A percentile compares a stretch with the other conserved stretches of the same genome.
Conservation (phyloP, 2,797 vertebrate species). For the Amniataba percoides region DNA sequence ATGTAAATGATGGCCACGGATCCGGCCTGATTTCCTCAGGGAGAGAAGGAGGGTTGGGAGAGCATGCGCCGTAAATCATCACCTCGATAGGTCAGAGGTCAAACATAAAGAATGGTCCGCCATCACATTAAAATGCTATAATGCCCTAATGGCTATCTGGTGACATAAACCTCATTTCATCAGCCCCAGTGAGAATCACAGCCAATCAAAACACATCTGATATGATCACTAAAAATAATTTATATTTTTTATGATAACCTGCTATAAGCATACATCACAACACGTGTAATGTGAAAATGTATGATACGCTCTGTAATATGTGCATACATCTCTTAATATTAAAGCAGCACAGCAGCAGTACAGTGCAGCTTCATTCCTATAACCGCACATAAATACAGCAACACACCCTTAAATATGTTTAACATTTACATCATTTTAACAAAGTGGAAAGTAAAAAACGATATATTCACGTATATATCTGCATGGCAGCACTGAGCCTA, state of each 20-base stretch:
- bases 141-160: constrained; percentile 60
- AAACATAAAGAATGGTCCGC: constrained; percentile 59
- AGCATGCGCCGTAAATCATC: constrained; percentile 63
- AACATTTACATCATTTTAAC: not conserved
- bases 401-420: not conserved
- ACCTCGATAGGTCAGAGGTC: constrained; percentile 75
- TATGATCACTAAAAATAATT: not conserved
- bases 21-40: constrained; percentile 81
- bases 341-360: not conserved
- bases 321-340: not conserved
- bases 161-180: constrained; percentile 42
- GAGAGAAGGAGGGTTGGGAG: constrained; percentile 51
- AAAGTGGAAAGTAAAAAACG: not conserved
- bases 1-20: constrained; percentile 82
- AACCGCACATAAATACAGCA: not conserved
- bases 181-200: not conserved
- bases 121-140: constrained; percentile 74
- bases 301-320: not conserved
- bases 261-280: not conserved
- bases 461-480: not conserved
- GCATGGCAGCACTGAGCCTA: not conserved
- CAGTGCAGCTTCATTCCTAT: not conserved
- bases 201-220: constrained; percentile 33
- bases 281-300: not conserved
- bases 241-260: not conserved